Percentiles rank a stretch among this genome's conserved stretches.
These are phyloP conservation scores for Willowsia nigromaculata DNA, from an alignment of 2,888 invertebrate species.

Conservation along the genomic window DNA sequence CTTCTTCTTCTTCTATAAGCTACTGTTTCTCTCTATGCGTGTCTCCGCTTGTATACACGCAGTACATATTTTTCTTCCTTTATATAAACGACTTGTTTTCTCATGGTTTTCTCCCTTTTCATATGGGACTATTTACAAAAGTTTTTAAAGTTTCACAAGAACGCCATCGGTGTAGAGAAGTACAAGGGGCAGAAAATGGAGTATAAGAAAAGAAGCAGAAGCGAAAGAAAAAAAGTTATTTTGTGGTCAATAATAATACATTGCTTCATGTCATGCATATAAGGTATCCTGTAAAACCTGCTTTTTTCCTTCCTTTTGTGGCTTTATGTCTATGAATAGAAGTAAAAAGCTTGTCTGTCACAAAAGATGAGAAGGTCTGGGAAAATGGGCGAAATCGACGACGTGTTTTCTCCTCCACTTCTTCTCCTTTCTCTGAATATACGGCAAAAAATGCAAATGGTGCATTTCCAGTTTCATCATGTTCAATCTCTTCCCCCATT, in stretches of 20 bases:
- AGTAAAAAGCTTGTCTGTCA: slow-evolving; percentile 6
- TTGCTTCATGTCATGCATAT: slow-evolving; percentile 11
- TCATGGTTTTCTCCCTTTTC: background rate
- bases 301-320: background rate
- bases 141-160: slow-evolving; percentile 30
- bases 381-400: background rate
- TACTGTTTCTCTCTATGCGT: background rate
- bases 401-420: too few relatives aligned
- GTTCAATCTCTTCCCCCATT: slow-evolving; percentile 1
- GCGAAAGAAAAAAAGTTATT: slow-evolving; percentile 51
- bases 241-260: slow-evolving; percentile 59
- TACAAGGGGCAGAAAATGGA: slow-evolving; percentile 16
- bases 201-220: background rate
- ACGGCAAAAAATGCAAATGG: slow-evolving; percentile 29
- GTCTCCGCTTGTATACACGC: background rate
- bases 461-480: slow-evolving; percentile 42
- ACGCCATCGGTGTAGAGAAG: background rate
- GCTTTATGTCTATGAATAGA: background rate
- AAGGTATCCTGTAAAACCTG: background rate
- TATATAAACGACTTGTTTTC: background rate
- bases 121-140: slow-evolving; percentile 5
- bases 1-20: too few relatives aligned
- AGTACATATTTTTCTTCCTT: background rate
- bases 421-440: slow-evolving; percentile 6
- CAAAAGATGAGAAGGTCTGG: background rate